These are phyloP conservation scores for Colletes collaris DNA, from an alignment of 2,888 invertebrate genomes.

Conservation along the genomic window DNA sequence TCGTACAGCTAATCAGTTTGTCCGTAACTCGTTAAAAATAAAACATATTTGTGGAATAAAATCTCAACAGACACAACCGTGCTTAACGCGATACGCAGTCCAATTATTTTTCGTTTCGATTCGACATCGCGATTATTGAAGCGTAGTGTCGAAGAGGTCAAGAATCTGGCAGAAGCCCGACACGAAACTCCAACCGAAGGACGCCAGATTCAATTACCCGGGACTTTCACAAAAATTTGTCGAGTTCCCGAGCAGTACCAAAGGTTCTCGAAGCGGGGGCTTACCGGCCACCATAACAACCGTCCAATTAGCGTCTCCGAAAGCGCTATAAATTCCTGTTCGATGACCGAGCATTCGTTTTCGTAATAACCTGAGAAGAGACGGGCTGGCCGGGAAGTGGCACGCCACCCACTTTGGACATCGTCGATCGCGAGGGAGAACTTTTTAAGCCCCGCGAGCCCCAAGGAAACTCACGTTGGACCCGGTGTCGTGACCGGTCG, in stretches of 20 bases:
- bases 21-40: too few relatives aligned
- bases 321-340: constrained; percentile 37
- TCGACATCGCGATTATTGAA: too few relatives aligned
- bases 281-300: constrained; percentile 21
- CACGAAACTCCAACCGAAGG: too few relatives aligned
- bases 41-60: too few relatives aligned
- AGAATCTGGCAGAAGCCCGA: too few relatives aligned
- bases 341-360: constrained; percentile 21
- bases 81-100: too few relatives aligned
- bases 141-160: too few relatives aligned
- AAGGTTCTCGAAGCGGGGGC: constrained; percentile 3
- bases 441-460: constrained; percentile 6
- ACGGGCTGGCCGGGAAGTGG: constrained; percentile 21
- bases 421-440: background rate
- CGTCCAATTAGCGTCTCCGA: constrained; percentile 37
- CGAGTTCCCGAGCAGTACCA: constrained; percentile 1
- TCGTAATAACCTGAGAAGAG: constrained; percentile 19
- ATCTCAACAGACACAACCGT: too few relatives aligned
- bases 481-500: constrained; percentile 55
- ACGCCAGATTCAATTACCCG: background rate
- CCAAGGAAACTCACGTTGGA: constrained; percentile 35
- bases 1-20: too few relatives aligned
- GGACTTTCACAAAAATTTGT: constrained; percentile 25
- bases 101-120: too few relatives aligned
- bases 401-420: constrained; percentile 37